Evolutionary conservation across 1,140 invertebrate species (phyloP).

Genomic region (Pollicipes pollicipes): DNA sequence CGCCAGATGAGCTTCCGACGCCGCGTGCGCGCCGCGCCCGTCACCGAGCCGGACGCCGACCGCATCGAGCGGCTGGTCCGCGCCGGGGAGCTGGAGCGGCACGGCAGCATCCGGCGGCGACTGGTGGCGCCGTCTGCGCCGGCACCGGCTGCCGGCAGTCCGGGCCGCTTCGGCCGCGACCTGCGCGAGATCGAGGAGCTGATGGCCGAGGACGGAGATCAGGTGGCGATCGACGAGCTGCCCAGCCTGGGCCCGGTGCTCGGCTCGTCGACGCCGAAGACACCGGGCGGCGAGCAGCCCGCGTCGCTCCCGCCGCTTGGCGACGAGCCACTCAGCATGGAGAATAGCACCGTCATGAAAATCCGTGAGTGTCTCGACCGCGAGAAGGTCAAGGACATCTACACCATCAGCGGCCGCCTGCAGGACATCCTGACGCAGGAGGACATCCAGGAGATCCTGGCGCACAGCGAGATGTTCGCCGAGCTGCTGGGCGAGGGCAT

Average conservation of each 20-base stretch:
- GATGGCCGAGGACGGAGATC: constrained; percentile 16
- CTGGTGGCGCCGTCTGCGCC: constrained; percentile 18
- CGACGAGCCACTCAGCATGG: constrained; percentile 17
- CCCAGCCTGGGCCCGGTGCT: constrained; percentile 3
- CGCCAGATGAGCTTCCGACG: constrained; percentile 24
- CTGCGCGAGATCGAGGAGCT: constrained; percentile 16
- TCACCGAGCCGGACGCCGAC: constrained; percentile 23
- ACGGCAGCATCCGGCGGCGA: constrained; percentile 21
- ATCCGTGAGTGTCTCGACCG: constrained; percentile 23
- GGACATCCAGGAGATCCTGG: constrained; percentile 28
- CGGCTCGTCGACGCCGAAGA: constrained; percentile 17
- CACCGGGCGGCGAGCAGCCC: constrained; percentile 8
- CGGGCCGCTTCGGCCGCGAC: constrained; percentile 15
- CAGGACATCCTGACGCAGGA: constrained; percentile 24
- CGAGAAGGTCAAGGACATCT: constrained; percentile 25
- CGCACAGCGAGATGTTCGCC: constrained; percentile 21
- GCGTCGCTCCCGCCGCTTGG: constrained; percentile 11
- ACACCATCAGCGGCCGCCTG: constrained; percentile 24
- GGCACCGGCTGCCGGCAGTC: constrained; percentile 11
- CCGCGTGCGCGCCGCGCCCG: constrained; percentile 23
- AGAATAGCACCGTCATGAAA: constrained; percentile 21
- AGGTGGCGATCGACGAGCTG: constrained; percentile 6
- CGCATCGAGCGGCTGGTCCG: constrained; percentile 23
- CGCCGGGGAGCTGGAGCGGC: constrained; percentile 22
- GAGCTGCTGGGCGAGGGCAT: background rate